Conservation (phyloP, 1,140 invertebrate genomes). For the roundworm (Caenorhabditis elegans) region WBcel235 BX284606.5:6011001-6011500, state of each 20-base stretch:
- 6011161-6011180: background rate
- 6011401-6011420: background rate
- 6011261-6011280: slow-evolving; percentile 4
- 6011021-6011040: slow-evolving; percentile 24
- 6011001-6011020: background rate
- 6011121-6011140: slow-evolving; percentile 24
- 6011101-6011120: background rate
- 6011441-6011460: background rate
- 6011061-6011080: background rate
- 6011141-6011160: slow-evolving; percentile 24
- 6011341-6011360: slow-evolving; percentile 16
- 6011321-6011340: background rate
- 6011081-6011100: background rate
- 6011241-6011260: background rate
- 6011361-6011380: slow-evolving; percentile 27
- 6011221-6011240: slow-evolving; percentile 10
- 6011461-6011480: slow-evolving; percentile 29
- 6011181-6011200: background rate
- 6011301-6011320: slow-evolving; percentile 4
- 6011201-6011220: slow-evolving; percentile 10
- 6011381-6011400: background rate
- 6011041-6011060: background rate
- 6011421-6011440: background rate
- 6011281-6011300: slow-evolving; percentile 31
- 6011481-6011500: background rate